Evolutionary conservation across 2,888 invertebrate species (phyloP), one percentile per base, ranked within the genome.

Genomic region (Loripinus fragilis): DNA sequence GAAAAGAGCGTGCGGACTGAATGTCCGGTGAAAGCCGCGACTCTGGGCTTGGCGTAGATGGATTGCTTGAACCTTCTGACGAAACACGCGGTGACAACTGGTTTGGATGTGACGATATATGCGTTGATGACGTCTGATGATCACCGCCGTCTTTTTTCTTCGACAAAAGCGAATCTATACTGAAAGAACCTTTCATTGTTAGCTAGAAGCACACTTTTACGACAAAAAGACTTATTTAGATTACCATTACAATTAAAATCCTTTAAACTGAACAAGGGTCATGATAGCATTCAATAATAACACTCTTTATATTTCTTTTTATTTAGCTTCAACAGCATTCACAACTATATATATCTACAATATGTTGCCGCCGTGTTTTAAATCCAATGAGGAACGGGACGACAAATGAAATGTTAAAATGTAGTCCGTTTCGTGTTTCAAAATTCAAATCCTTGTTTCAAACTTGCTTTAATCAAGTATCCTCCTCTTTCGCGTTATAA

Each of bases 161-260:
- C 0, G 97, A 97, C 2, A 98, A 94, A 2, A 98, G 93, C 0
- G 98, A 97, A 91, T 98, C 98, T 86, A 98, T 98, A 91, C 98
- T 97, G 91, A 98, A 98, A 0, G 97, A 97, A 10, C 87, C 87
- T 70, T 91, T 90, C 90, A 90, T 90, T 28, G 30, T 76, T 42
- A 52, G 7, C 20, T 38, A 38, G 38, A 38, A 38, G 12, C 12
- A n/a, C n/a, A n/a, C n/a, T n/a, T n/a, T n/a, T n/a, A n/a, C n/a
- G n/a, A n/a, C n/a, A n/a, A n/a, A n/a, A n/a, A n/a, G n/a, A n/a
- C n/a, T n/a, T n/a, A n/a, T n/a, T n/a, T n/a, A n/a, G n/a, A n/a
- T n/a, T n/a, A n/a, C n/a, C n/a, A n/a, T n/a, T n/a, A n/a, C n/a
- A 38, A 8, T 38, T 38, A 38, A 38, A 38, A 38, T 38, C 38